Evolutionary conservation across 2,888 invertebrate species (phyloP), one percentile per base, ranked within the genome.

Genomic region (Napeogenes sylphis): DNA sequence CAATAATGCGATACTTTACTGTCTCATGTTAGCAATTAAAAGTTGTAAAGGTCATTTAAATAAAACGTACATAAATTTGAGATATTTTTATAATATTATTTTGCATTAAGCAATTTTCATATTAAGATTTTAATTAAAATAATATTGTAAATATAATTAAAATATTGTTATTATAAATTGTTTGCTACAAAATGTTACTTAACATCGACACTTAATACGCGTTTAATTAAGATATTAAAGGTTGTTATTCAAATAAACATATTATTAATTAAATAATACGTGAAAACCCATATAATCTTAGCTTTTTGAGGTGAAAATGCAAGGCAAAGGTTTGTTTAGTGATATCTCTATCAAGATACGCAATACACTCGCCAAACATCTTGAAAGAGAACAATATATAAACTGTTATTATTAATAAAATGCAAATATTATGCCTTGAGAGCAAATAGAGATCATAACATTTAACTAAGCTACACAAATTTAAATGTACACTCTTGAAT

Each of bases 371-470:
- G 58, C 64, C 62, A 69, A 70, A 67, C 63, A 69, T 66, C 56
- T 38, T 58, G 57, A 46, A 62, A 60, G 51, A 45, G 56, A 58
- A 65, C 55, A 61, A 61, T 54, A 56, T 61, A 56, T 66, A 65
- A 61, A 61, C 64, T 65, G 59, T 66, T 62, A 68, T 66, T 57
- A 62, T 73, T 63, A 73, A 73, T 73, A 73, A 76, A 76, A 77
- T 75, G 74, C 72, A 59, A 63, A 68, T 63, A 42, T 42, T 42
- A 74, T 64, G 71, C 69, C 70, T 73, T 75, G 77, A 82, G 77
- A 79, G 78, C 79, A 72, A 76, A 76, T 69, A 74, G 80, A 82
- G 79, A 83, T 82, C 81, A 79, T 71, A 72, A 76, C 51, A 62
- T 68, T 6, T 42, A 42, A 42, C 42, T 42, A 42, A 42, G 42